phyloP scores from a whole-genome alignment of 2,113 vertebrate genomes.

The Ascaphus truei region DNA sequence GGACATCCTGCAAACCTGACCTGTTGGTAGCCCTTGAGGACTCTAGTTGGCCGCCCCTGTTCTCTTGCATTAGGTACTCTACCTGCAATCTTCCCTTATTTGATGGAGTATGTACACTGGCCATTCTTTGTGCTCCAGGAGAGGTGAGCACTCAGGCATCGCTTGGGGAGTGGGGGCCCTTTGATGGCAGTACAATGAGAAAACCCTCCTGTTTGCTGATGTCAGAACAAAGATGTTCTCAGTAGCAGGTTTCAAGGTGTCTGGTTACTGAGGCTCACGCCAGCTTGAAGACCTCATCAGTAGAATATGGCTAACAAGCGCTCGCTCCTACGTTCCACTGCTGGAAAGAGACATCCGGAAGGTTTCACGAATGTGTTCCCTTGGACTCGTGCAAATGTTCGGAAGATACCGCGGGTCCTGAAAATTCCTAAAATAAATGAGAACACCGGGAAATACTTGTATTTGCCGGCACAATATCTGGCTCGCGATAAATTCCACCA shows the following conservation, averaged over 20 bases:
- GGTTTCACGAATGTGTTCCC: neutral
- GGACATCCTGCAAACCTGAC: too few species aligned
- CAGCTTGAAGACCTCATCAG: slow-evolving; percentile 18
- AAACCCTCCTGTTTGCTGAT: slow-evolving; percentile 3
- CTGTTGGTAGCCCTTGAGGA: neutral
- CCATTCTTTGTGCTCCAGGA: slow-evolving; percentile 3
- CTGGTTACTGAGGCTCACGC: neutral
- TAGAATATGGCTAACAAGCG: neutral
- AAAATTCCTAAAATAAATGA: too few species aligned
- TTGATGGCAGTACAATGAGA: slow-evolving; percentile 18
- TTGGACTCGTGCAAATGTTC: neutral
- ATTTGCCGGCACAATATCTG: too few species aligned
- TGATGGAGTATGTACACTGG: neutral
- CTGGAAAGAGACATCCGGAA: neutral
- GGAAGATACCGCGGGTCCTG: neutral
- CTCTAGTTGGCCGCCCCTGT: too few species aligned
- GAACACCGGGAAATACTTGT: too few species aligned
- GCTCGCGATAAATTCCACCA: too few species aligned
- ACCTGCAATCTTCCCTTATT: neutral
- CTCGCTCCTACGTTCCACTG: neutral
- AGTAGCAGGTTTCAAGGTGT: slow-evolving; percentile 4
- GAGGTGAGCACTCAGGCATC: neutral
- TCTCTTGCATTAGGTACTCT: too few species aligned
- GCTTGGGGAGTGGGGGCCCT: neutral
- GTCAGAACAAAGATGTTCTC: slow-evolving; percentile 9